Evolutionary conservation across 23 tunicate species (phyloP).

Genomic region (Phallusia fumigata): DNA sequence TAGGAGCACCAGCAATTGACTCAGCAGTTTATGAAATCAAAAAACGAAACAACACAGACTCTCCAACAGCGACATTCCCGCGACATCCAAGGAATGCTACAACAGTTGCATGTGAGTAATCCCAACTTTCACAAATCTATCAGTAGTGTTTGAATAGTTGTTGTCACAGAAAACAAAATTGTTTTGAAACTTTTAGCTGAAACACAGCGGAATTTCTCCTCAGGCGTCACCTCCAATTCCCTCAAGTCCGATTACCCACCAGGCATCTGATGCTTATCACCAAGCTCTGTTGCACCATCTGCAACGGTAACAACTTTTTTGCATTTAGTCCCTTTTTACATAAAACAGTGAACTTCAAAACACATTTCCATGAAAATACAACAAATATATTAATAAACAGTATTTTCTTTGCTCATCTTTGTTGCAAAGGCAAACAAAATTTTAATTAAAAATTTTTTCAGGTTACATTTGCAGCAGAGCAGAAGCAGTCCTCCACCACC

Average conservation of each 20-base stretch:
- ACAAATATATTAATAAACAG: no score
- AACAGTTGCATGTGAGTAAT: constrained; percentile 21
- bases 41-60: constrained; percentile 24
- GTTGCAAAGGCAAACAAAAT: background rate
- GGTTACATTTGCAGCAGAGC: constrained; percentile 66
- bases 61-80: constrained; percentile 54
- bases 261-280: constrained; percentile 46
- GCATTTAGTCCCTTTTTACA: no score
- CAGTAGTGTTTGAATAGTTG: background rate
- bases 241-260: constrained; percentile 67
- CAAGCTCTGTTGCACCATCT: constrained; percentile 69
- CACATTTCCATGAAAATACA: no score
- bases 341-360: no score
- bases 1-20: constrained; percentile 82
- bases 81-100: constrained; percentile 66
- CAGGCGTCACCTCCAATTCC: constrained; percentile 88
- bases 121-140: background rate
- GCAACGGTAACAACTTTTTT: constrained; percentile 44
- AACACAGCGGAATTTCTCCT: constrained; percentile 63
- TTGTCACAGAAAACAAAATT: no score
- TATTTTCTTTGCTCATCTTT: no score
- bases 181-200: constrained; percentile 6
- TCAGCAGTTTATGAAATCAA: constrained; percentile 41
- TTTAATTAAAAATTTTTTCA: constrained; percentile 4
- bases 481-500: constrained; percentile 78